These are phyloP conservation scores for Arvicola amphibius DNA, from an alignment of 2,797 vertebrate species.

Conservation along the genomic window DNA sequence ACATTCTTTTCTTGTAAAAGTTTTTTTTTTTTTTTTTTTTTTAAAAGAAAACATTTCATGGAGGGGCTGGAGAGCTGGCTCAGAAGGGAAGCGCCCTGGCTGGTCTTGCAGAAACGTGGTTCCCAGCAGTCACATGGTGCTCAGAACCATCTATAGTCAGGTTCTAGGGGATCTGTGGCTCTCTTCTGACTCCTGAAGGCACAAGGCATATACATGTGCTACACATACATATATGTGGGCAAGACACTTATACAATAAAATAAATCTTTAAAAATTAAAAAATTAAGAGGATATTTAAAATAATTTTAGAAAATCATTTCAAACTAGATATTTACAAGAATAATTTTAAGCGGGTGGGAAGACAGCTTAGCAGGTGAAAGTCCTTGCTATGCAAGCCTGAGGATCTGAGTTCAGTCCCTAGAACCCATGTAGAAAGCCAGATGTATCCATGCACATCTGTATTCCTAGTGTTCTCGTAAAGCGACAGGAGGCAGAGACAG, in stretches of 20 bases:
- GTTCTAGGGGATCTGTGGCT: background rate
- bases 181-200: background rate
- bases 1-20: conserved; percentile 77
- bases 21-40: no score
- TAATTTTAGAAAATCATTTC: background rate
- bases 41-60: background rate
- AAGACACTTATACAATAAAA: background rate
- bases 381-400: background rate
- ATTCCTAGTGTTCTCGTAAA: background rate
- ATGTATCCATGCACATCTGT: background rate
- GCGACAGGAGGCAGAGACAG: background rate
- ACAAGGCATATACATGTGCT: background rate
- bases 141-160: background rate
- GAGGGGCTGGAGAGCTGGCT: background rate
- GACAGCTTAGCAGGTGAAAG: background rate
- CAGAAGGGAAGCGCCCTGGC: background rate
- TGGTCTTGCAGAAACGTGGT: background rate
- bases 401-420: background rate
- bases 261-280: background rate
- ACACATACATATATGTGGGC: background rate
- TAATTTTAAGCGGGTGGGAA: background rate
- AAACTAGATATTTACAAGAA: background rate
- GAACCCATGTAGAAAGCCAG: background rate
- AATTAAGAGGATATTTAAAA: background rate
- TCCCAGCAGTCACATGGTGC: background rate